phyloP scores from a whole-genome alignment of 2,113 vertebrate genomes.

The Forbesichthys agassizii region DNA sequence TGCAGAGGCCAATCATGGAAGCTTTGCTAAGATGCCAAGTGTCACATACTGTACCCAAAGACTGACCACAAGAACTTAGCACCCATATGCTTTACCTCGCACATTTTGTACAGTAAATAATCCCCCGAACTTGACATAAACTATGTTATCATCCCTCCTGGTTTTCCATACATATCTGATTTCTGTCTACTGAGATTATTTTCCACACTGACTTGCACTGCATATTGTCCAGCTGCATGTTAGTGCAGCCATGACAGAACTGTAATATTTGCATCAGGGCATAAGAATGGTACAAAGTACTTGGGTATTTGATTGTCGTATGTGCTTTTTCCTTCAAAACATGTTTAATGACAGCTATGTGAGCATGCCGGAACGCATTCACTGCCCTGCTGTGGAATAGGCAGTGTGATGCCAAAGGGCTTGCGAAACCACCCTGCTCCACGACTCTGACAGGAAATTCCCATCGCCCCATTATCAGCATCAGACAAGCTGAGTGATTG shows the following conservation, averaged over 20 bases:
- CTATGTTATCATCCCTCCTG: conserved; percentile 47
- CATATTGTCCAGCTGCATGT: conserved; percentile 28
- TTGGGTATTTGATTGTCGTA: conserved; percentile 66
- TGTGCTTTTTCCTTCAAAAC: conserved; percentile 49
- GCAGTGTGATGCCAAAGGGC: conserved; percentile 70
- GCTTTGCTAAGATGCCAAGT: conserved; percentile 56
- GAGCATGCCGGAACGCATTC: conserved; percentile 76
- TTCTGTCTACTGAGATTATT: conserved; percentile 11
- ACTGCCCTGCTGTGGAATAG: conserved; percentile 65
- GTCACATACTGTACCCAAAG: conserved; percentile 59
- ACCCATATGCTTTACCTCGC: conserved; percentile 49
- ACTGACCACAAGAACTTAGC: conserved; percentile 59
- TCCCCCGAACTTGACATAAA: conserved; percentile 29
- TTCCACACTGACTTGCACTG: conserved; percentile 39
- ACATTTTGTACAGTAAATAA: conserved; percentile 24
- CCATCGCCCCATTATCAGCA: conserved; percentile 82
- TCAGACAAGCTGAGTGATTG: conserved; percentile 82
- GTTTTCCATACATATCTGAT: conserved; percentile 26
- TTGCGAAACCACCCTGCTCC: conserved; percentile 75
- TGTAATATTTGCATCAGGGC: conserved; percentile 40
- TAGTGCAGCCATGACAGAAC: conserved; percentile 38
- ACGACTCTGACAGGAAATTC: conserved; percentile 80
- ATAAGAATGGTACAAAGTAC: conserved; percentile 39
- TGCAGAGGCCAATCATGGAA: conserved; percentile 48
- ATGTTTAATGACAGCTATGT: conserved; percentile 78